Evolutionary conservation across 2,113 vertebrate genomes (phyloP).

Genomic region (Elaphurus davidianus): DNA sequence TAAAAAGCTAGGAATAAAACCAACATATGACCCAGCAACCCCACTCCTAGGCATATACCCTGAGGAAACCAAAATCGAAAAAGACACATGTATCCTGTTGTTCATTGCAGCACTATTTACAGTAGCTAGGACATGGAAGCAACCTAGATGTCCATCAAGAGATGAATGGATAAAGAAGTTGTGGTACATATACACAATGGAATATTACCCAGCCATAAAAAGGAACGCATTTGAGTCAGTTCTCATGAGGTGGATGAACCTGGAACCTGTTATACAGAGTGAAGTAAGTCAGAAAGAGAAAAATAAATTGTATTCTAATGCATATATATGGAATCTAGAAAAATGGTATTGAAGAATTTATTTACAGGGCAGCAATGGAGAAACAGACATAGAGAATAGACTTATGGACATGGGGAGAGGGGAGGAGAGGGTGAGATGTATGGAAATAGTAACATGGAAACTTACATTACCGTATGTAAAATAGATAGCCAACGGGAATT

Average conservation of each 20-base stretch:
- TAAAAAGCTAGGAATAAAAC: not conserved
- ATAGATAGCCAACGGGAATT: too few relatives aligned
- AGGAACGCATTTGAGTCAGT: not conserved
- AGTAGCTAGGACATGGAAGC: not conserved
- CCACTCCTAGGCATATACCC: not conserved
- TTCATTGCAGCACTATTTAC: not conserved
- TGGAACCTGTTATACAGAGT: not conserved
- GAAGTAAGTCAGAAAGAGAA: not conserved
- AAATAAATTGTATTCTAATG: not conserved
- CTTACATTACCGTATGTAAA: not conserved
- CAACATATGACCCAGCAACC: not conserved
- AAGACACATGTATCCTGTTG: not conserved
- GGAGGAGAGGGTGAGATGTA: not conserved
- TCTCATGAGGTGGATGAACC: not conserved
- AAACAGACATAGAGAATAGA: not conserved
- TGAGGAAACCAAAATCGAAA: not conserved
- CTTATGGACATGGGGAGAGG: too few relatives aligned
- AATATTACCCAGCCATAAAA: not conserved
- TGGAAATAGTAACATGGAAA: not conserved
- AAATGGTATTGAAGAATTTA: not conserved
- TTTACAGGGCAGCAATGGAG: not conserved
- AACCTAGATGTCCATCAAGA: not conserved
- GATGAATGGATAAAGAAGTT: not conserved
- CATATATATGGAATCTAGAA: not conserved
- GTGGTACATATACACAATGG: not conserved